phyloP scores from a whole-genome alignment of 1,140 invertebrate genomes.

The Nymphalis io region DNA sequence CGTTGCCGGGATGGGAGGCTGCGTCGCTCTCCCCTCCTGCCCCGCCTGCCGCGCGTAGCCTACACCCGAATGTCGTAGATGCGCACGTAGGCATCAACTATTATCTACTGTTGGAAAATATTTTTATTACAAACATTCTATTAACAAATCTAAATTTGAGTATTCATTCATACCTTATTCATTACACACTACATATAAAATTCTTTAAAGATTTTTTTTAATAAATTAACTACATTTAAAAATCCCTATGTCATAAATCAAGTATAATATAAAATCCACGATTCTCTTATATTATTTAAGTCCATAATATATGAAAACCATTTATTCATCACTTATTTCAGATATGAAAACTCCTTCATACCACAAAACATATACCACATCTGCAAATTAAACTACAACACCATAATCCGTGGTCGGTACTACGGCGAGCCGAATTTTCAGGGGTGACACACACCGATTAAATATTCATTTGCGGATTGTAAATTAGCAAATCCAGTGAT shows the following conservation, averaged over 20 bases:
- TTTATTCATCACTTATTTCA: too few species aligned
- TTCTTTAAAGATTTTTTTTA: too few species aligned
- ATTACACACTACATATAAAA: too few species aligned
- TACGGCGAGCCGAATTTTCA: constrained; percentile 65
- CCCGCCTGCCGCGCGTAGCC: constrained; percentile 40
- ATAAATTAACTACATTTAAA: too few species aligned
- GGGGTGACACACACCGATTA: constrained; percentile 72
- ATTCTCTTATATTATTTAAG: too few species aligned
- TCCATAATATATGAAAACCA: too few species aligned
- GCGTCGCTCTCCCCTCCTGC: constrained; percentile 59
- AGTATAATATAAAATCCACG: too few species aligned
- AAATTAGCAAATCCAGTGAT: constrained; percentile 66
- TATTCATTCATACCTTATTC: too few species aligned
- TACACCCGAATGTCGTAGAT: constrained; percentile 40
- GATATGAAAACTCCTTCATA: not conserved
- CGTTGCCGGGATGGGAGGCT: constrained; percentile 77
- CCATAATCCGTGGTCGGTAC: constrained; percentile 53
- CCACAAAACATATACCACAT: constrained; percentile 11
- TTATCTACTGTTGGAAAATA: not conserved
- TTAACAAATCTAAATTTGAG: too few species aligned
- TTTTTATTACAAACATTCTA: too few species aligned
- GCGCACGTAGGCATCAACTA: constrained; percentile 37
- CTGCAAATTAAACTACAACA: constrained; percentile 17
- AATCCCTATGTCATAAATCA: too few species aligned
- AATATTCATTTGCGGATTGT: constrained; percentile 75